phyloP scores from a whole-genome alignment of 2,113 vertebrate genomes.

The Poecilia latipinna region DNA sequence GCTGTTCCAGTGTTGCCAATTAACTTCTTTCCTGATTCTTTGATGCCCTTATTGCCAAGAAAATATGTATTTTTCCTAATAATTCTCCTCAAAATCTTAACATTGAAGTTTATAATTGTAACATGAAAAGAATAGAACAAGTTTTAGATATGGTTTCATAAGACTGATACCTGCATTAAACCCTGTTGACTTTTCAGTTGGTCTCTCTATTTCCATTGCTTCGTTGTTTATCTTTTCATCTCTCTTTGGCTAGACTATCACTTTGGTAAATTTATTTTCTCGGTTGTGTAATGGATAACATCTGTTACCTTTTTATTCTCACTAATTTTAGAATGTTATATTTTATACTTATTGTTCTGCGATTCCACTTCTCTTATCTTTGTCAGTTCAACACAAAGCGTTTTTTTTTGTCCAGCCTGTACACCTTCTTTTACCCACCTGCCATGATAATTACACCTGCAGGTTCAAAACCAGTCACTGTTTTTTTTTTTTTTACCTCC shows the following conservation, averaged over 20 bases:
- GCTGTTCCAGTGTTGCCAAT: too few species aligned
- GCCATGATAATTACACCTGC: conserved; percentile 7
- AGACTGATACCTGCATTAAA: too few species aligned
- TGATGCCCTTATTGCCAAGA: too few species aligned
- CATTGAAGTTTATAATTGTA: too few species aligned
- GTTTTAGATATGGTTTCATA: too few species aligned
- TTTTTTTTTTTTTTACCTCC: not conserved
- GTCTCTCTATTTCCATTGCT: not conserved
- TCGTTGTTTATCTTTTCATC: conserved; percentile 26
- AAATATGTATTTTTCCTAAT: too few species aligned
- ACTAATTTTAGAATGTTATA: not conserved
- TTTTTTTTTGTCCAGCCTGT: too few species aligned
- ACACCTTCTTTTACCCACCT: not conserved
- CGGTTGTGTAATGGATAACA: too few species aligned
- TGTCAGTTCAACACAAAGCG: not conserved
- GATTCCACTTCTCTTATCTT: not conserved
- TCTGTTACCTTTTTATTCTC: conserved; percentile 22
- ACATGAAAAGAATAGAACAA: too few species aligned
- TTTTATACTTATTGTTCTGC: not conserved
- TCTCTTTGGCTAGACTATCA: conserved; percentile 6
- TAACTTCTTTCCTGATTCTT: too few species aligned
- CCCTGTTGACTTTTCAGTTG: not conserved
- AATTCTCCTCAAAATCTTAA: too few species aligned
- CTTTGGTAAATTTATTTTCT: not conserved
- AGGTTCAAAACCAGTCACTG: conserved; percentile 14